These are phyloP conservation scores for Margarornis squamiger DNA, from an alignment of 2,797 vertebrate species.

Conservation along the genomic window DNA sequence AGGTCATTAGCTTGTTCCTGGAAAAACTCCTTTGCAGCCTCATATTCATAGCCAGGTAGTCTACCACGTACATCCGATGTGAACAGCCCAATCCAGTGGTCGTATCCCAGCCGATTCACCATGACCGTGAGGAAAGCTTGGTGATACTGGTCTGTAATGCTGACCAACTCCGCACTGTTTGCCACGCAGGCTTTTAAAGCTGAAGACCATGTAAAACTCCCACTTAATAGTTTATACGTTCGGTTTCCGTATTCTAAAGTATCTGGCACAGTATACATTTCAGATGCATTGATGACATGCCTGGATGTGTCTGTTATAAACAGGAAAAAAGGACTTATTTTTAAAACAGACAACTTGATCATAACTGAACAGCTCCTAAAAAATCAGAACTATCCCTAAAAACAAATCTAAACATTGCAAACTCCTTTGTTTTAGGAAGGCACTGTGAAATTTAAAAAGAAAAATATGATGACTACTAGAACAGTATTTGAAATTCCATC, in stretches of 20 bases:
- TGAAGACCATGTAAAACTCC: conserved; percentile 92
- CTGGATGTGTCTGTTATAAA: conserved; percentile 68
- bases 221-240: conserved; percentile 85
- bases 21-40: not conserved
- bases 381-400: not conserved
- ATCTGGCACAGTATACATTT: conserved; percentile 75
- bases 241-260: conserved; percentile 86
- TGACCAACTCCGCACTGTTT: conserved; percentile 84
- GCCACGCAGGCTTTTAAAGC: conserved; percentile 83
- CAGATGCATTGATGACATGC: conserved; percentile 54
- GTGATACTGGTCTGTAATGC: conserved; percentile 88
- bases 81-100: conserved; percentile 92
- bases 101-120: conserved; percentile 81
- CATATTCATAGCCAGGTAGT: not conserved
- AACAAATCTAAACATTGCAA: not conserved
- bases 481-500: not conserved
- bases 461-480: not conserved
- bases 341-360: not conserved
- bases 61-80: conserved; percentile 82
- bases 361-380: not conserved
- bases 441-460: not conserved
- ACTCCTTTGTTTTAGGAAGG: not conserved
- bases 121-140: conserved; percentile 93
- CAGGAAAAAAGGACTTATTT: not conserved
- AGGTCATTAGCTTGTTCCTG: not conserved